Evolutionary conservation across 2,888 invertebrate species (phyloP), one percentile per base, ranked within the genome.

Genomic region (Loripinus fragilis): DNA sequence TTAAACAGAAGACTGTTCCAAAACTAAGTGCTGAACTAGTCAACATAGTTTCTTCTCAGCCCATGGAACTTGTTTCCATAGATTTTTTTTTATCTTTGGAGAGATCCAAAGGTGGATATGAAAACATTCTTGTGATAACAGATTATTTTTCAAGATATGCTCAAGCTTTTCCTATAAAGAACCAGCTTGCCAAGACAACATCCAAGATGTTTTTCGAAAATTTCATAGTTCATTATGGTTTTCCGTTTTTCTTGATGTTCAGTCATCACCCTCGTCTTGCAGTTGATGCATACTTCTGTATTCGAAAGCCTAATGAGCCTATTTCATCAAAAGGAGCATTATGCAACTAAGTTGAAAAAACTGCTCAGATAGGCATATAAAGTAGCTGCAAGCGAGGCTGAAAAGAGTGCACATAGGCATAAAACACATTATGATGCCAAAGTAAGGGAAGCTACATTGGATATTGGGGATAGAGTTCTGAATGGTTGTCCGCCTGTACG

Each of bases 61-160:
- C 66, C 17, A n/a, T 66, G 33, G 66, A 66, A 25, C 23, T 66
- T 7, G 66, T 66, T 5, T 66, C 10, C 38, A 66, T 66, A n/a
- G 66, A 35, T 41, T 66, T 35, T n/a, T 28, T 66, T 3, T 28
- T 7, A n/a, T n/a, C n/a, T n/a, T n/a, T n/a, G n/a, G n/a, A n/a
- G n/a, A n/a, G n/a, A n/a, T n/a, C n/a, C n/a, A n/a, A n/a, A n/a
- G n/a, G n/a, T n/a, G n/a, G n/a, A n/a, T n/a, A n/a, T n/a, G n/a
- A n/a, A n/a, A n/a, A n/a, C n/a, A n/a, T n/a, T n/a, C n/a, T n/a
- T n/a, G n/a, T n/a, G n/a, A n/a, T n/a, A n/a, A 35, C 38, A 12
- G 66, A 66, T 35, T 38, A 66, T 7, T 66, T 66, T 25, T 35
- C 66, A 8, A n/a, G 66, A n/a, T 66, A 35, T 35, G 66, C 66